Evolutionary conservation across 53 echinoderm and acorn worm species (phyloP).

Genomic region (Astropecten irregularis): DNA sequence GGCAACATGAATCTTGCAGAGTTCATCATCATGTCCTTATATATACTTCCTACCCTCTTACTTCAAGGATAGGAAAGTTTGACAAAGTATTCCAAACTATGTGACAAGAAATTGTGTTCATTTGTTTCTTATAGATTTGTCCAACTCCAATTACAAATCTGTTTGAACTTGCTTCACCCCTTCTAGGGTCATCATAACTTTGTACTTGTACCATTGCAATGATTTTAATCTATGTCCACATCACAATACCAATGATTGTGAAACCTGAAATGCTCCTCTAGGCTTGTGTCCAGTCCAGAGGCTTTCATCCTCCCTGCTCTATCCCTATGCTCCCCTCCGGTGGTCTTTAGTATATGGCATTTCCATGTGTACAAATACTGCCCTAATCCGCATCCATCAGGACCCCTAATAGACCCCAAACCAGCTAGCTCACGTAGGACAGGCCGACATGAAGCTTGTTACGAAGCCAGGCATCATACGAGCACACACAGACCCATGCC

Average conservation of each 20-base stretch:
- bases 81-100: no score
- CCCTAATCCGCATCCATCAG: slow-evolving; percentile 50
- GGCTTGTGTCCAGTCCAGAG: no score
- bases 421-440: not conserved
- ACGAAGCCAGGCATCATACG: no score
- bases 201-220: not conserved
- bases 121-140: no score
- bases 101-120: no score
- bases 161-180: not conserved
- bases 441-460: not conserved
- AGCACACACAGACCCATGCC: not conserved
- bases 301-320: not conserved
- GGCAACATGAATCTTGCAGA: no score
- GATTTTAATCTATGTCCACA: not conserved
- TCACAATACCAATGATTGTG: slow-evolving; percentile 23
- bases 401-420: slow-evolving; percentile 22
- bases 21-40: no score
- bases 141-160: not conserved
- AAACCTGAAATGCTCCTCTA: no score
- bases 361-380: slow-evolving; percentile 59
- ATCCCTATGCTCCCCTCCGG: not conserved
- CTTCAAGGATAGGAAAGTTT: no score
- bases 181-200: slow-evolving; percentile 1
- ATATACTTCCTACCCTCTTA: no score
- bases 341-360: slow-evolving; percentile 43